Percentiles rank a stretch among this genome's conserved stretches.
Evolutionary conservation across 2,113 vertebrate species (phyloP).

Genomic region (Equus quagga): DNA sequence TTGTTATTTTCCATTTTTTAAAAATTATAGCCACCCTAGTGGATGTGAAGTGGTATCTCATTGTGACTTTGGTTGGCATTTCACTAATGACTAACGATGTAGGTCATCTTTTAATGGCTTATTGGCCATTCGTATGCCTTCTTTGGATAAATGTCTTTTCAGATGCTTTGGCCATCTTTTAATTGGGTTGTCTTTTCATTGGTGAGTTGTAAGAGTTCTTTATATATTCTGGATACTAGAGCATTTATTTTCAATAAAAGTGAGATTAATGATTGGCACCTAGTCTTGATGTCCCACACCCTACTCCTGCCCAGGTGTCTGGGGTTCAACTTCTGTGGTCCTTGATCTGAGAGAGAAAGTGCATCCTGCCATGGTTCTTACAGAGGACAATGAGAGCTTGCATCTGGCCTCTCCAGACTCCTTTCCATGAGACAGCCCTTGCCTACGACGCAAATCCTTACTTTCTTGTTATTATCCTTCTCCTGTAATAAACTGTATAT

Average conservation of each 20-base stretch:
- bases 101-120: not conserved
- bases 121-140: not conserved
- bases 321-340: not conserved
- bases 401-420: not conserved
- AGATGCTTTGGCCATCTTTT: not conserved
- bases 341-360: not conserved
- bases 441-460: not conserved
- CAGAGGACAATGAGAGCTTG: not conserved
- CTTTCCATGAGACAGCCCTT: conserved; percentile 6
- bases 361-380: not conserved
- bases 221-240: conserved; percentile 12
- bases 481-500: not conserved
- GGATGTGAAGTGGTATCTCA: not conserved
- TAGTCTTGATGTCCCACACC: not conserved
- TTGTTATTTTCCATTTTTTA: not conserved
- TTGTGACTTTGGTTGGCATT: not conserved
- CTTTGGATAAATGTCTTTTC: not conserved
- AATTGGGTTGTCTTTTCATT: not conserved
- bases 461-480: not conserved
- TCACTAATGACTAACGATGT: not conserved
- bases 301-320: not conserved
- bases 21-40: not conserved
- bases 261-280: not conserved
- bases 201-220: not conserved
- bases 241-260: not conserved